Evolutionary conservation across 2,888 invertebrate species (phyloP), one percentile per base, ranked within the genome.

Genomic region (Pheosia tremula): DNA sequence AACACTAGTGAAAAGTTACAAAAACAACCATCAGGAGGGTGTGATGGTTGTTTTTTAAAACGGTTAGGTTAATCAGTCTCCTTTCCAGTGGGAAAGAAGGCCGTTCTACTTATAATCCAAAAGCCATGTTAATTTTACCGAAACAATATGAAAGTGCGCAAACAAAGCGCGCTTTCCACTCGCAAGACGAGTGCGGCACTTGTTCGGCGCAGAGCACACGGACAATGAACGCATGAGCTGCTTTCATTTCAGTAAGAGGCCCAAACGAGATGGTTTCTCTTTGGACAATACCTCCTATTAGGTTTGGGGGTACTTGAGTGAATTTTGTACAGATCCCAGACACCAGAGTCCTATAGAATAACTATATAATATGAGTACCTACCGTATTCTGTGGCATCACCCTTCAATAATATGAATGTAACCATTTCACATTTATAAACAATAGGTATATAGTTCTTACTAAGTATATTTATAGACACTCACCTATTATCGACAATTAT

Each of bases 221-320:
- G 72, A 81, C 81, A 81, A 77, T 77, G 70, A 66, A 62, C 69
- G 71, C 69, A 75, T 66, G 69, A 72, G 74, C 74, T 71, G 81
- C 79, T 82, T 82, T 82, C 82, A 60, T 80, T 69, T 72, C 63
- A 69, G 72, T 64, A 75, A 78, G 80, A 75, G 76, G 72, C 69
- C 67, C 59, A 43, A 80, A 72, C 67, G 62, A 39, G 59, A 52
- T 50, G 64, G 66, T 80, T 80, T 81, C 78, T 72, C 77, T 71
- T 72, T 55, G 52, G 63, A 56, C 37, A 11, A 37, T 53, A 38
- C 10, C 53, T 24, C 24, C 50, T 3, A 24, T 24, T 24, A 6
- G 24, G 0, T 50, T 50, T 24, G 13, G 50, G 50, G 13, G 9
- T 50, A 3, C 24, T 50, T 9, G 50, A 8, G 50, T 7, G n/a